Evolutionary conservation across 2,888 invertebrate species (phyloP), one percentile per base, ranked within the genome.

Genomic region (Patella pellucida): DNA sequence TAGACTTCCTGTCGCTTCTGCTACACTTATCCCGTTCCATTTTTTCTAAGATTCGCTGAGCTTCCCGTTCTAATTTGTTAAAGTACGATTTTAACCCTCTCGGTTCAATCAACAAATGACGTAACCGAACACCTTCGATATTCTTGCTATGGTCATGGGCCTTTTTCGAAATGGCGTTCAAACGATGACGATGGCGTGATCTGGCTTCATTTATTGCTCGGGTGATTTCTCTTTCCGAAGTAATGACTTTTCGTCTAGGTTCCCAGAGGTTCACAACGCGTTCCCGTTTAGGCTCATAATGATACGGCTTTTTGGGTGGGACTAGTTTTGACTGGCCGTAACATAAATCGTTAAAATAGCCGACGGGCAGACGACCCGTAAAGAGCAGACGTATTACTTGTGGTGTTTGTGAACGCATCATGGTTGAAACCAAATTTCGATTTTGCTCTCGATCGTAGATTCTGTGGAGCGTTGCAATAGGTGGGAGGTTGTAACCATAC

Each of bases 321-420:
- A 62, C 12, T 16, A 12, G 19, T 23, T 62, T 62, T 23, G 7
- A 3, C 14, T 62, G 62, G 23, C 62, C 62, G 4, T 62, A 62
- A 23, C 62, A 62, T 23, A 62, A 23, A 19, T 62, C 62, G 62
- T 62, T 62, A 23, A 62, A 62, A 23, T 62, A 62, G 23, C 62
- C 62, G 11, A 62, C 23, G 11, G 62, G 62, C 62, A 62, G 23
- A 12, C 62, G 19, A 23, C 62, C 62, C 4, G 62, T 62, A 15
- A 62, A 62, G 11, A 62, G 62, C 62, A 62, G 62, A 19, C 23
- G 19, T 19, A 62, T 62, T 11, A 62, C 62, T 23, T 19, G 19
- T 9, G 62, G 62, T 11, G 62, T 62, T 23, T 62, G 62, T 3
- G 62, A 62, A 23, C 23, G 19, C 62, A 62, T 12, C 19, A 62